A percentile compares a stretch with the other conserved stretches of the same genome.
Evolutionary conservation across 2,888 invertebrate genomes (phyloP).

Genomic region (Tanypteryx hageni): DNA sequence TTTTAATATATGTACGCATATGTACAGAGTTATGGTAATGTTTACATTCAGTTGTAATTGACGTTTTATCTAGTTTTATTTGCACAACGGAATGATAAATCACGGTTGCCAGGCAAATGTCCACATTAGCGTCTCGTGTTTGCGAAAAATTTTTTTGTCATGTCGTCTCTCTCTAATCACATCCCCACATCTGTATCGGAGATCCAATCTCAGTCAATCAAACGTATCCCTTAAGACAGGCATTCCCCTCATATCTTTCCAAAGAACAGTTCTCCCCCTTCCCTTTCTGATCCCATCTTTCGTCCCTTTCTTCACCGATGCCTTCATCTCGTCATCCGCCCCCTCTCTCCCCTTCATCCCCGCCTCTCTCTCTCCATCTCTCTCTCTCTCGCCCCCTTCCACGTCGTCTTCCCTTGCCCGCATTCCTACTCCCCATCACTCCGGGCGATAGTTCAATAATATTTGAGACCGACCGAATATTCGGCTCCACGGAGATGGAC

Average conservation of each 20-base stretch:
- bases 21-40: no score
- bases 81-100: no score
- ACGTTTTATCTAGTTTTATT: no score
- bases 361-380: background rate
- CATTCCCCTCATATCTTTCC: constrained; percentile 8
- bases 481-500: background rate
- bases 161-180: background rate
- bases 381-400: background rate
- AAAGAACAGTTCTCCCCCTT: background rate
- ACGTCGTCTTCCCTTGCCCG: background rate
- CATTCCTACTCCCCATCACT: constrained; percentile 54
- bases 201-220: constrained; percentile 48
- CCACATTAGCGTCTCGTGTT: background rate
- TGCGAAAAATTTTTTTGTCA: background rate
- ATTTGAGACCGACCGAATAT: background rate
- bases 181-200: background rate
- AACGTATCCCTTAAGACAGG: constrained; percentile 13
- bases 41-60: no score
- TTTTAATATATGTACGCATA: no score
- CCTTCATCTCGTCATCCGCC: background rate
- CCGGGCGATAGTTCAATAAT: constrained; percentile 56
- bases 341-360: background rate
- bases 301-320: background rate
- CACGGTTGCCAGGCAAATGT: no score
- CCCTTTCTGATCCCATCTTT: background rate